A percentile compares a stretch with the other conserved stretches of the same genome.
Evolutionary conservation across 2,113 vertebrate genomes (phyloP).

Genomic region (Dryoscopus gambensis): DNA sequence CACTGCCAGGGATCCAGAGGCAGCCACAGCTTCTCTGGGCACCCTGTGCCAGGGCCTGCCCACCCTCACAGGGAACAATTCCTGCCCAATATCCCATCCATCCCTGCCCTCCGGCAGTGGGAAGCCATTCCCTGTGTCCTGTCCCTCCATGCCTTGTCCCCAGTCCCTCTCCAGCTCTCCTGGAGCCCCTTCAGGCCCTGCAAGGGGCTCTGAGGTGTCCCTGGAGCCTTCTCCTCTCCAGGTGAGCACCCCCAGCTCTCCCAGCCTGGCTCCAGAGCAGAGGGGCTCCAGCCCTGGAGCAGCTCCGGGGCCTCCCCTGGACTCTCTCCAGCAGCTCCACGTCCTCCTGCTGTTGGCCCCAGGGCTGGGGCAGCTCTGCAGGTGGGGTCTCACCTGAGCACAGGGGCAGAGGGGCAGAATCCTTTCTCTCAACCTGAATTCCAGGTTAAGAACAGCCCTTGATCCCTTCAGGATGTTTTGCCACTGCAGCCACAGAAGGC

Average conservation of each 20-base stretch:
- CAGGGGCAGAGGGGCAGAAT: not conserved
- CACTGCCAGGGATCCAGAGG: not conserved
- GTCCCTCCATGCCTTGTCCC: not conserved
- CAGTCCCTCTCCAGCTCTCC: not conserved
- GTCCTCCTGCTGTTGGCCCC: not conserved
- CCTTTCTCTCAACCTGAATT: not conserved
- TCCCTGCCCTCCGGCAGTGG: not conserved
- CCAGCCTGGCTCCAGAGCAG: not conserved
- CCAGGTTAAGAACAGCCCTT: not conserved
- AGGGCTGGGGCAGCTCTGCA: not conserved
- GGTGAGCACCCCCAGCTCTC: not conserved
- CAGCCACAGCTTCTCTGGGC: not conserved
- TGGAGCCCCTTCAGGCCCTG: not conserved
- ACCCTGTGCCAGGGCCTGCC: not conserved
- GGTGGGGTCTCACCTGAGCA: not conserved
- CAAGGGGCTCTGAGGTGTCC: not conserved
- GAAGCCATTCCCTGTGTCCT: not conserved
- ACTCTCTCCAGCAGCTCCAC: not conserved
- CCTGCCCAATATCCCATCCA: not conserved
- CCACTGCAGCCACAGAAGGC: not conserved
- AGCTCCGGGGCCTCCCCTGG: not conserved
- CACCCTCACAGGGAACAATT: not conserved
- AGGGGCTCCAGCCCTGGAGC: not conserved
- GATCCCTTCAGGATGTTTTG: not conserved
- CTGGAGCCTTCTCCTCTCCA: not conserved